phyloP scores from a whole-genome alignment of 2,888 invertebrate genomes.

The Acheta domesticus region DNA sequence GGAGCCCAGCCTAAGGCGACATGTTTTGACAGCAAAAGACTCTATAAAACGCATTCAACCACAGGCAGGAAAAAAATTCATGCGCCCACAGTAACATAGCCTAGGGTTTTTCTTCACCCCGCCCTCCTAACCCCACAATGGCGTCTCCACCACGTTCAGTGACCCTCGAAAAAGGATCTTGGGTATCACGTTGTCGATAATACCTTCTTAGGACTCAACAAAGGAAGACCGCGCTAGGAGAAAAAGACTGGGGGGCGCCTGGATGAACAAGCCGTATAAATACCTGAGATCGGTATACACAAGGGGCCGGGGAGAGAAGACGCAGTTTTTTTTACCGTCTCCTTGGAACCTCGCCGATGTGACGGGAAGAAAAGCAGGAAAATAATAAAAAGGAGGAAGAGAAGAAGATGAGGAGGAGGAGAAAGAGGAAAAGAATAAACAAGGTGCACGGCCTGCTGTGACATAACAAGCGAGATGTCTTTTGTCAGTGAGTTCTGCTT shows the following conservation, averaged over 20 bases:
- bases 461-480: too few species aligned
- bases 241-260: neutral
- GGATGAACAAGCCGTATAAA: neutral
- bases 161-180: neutral
- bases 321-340: neutral
- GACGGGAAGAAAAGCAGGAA: neutral
- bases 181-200: neutral
- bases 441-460: neutral
- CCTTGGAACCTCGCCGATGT: neutral
- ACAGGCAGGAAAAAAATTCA: conserved; percentile 5
- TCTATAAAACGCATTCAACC: conserved; percentile 11
- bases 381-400: neutral
- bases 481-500: too few species aligned
- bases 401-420: neutral
- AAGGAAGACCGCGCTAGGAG: neutral
- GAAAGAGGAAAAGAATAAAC: neutral
- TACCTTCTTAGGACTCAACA: neutral
- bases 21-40: neutral
- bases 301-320: neutral
- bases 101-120: neutral
- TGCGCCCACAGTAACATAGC: neutral
- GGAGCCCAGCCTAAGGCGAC: neutral
- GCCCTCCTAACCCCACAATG: neutral
- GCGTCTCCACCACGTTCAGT: neutral
- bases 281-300: neutral